These are phyloP conservation scores for Melanotaenia parkinsoni DNA, from an alignment of 2,797 vertebrate genomes.

Conservation along the genomic window DNA sequence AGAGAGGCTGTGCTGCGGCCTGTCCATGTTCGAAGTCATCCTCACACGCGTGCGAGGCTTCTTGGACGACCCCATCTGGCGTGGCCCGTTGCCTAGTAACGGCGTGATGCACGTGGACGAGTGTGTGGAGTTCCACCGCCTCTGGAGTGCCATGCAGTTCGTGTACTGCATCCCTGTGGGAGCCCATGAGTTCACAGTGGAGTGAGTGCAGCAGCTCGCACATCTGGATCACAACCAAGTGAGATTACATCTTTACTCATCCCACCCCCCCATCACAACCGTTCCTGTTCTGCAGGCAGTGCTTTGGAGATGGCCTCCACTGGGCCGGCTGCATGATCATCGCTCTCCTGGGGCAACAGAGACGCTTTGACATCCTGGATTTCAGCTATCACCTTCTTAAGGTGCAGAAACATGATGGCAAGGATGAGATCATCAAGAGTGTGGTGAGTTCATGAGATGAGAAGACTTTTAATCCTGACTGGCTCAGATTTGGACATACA, in stretches of 20 bases:
- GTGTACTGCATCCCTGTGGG: slow-evolving; percentile 99
- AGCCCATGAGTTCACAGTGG: slow-evolving; percentile 96
- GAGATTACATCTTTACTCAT: background rate
- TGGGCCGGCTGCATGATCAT: slow-evolving; percentile 99
- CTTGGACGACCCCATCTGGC: slow-evolving; percentile 96
- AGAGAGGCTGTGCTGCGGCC: slow-evolving; percentile 95
- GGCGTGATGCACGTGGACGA: slow-evolving; percentile 99
- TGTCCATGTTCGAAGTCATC: slow-evolving; percentile 99
- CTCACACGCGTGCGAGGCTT: slow-evolving; percentile 92
- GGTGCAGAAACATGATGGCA: slow-evolving; percentile 98
- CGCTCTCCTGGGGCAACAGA: slow-evolving; percentile 92
- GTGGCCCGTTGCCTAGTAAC: slow-evolving; percentile 94
- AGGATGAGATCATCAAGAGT: slow-evolving; percentile 97
- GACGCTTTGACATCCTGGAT: slow-evolving; percentile 95
- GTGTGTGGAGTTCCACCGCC: slow-evolving; percentile 96
- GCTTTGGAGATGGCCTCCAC: slow-evolving; percentile 96
- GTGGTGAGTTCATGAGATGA: slow-evolving; percentile 86
- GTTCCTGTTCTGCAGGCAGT: slow-evolving; percentile 84
- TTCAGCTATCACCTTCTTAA: slow-evolving; percentile 99
- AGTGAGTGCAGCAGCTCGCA: slow-evolving; percentile 83
- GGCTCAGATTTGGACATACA: background rate
- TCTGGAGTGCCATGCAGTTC: slow-evolving; percentile 99
- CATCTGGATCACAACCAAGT: background rate
- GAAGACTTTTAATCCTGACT: background rate
- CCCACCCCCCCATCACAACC: no score